phyloP scores from a whole-genome alignment of 2,113 vertebrate genomes.

The Hippolais icterina region DNA sequence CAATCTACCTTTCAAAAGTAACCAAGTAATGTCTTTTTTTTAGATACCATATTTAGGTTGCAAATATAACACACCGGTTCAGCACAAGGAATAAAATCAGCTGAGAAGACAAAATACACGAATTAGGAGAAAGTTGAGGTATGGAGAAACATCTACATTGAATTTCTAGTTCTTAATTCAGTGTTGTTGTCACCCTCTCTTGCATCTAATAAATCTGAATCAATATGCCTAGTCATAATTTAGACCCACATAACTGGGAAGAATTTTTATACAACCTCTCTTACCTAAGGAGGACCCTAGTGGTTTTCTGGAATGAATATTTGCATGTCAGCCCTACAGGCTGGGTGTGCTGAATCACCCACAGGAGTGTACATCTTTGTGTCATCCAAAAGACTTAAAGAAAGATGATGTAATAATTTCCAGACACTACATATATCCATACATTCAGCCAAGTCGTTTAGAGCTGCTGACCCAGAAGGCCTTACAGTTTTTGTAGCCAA shows the following conservation, averaged over 20 bases:
- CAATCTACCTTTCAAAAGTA: neutral
- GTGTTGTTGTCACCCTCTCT: neutral
- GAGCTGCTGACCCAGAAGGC: neutral
- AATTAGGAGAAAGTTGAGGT: neutral
- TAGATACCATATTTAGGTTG: neutral
- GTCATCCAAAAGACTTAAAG: neutral
- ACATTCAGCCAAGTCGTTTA: neutral
- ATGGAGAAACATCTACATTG: neutral
- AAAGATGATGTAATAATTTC: neutral
- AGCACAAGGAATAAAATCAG: neutral
- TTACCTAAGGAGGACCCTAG: neutral
- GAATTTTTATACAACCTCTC: neutral
- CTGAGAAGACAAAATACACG: neutral
- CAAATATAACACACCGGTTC: neutral
- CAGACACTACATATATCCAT: neutral
- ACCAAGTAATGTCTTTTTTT: neutral
- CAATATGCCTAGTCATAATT: neutral
- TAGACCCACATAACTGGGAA: neutral
- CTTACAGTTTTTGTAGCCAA: neutral
- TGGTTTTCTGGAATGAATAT: neutral
- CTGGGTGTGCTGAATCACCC: neutral
- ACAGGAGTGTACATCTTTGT: neutral
- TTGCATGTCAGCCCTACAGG: neutral
- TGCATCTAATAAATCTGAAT: neutral
- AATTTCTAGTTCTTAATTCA: neutral